Conservation (phyloP, 2,797 vertebrate genomes). For the Myripristis murdjan region DNA sequence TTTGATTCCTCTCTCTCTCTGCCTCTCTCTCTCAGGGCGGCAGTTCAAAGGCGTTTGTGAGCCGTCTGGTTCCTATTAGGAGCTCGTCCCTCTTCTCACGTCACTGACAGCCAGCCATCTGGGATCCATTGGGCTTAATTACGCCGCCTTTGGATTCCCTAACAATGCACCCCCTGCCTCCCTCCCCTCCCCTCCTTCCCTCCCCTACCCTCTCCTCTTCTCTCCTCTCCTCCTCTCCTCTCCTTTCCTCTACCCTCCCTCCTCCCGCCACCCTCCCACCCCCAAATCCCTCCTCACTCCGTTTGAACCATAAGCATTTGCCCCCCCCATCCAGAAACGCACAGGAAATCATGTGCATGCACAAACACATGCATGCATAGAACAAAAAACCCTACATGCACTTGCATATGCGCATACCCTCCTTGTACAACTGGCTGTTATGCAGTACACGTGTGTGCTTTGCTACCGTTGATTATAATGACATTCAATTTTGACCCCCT, state of each 20-base stretch:
- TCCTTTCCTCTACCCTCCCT: no score
- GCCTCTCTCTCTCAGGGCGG: slow-evolving; percentile 71
- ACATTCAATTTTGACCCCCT: slow-evolving; percentile 51
- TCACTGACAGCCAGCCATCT: slow-evolving; percentile 88
- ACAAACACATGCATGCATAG: slow-evolving; percentile 19
- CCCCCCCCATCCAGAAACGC: slow-evolving; percentile 56
- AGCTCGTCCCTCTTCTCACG: slow-evolving; percentile 88
- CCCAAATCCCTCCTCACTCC: slow-evolving; percentile 64
- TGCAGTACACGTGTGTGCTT: not conserved
- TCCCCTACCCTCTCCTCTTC: slow-evolving; percentile 37
- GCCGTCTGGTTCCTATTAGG: slow-evolving; percentile 86
- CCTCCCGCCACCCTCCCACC: no score
- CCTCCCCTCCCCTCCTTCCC: slow-evolving; percentile 51
- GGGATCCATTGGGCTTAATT: slow-evolving; percentile 88
- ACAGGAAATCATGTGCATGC: slow-evolving; percentile 46
- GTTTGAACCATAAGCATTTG: slow-evolving; percentile 30
- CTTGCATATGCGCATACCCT: not conserved
- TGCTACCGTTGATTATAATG: slow-evolving; percentile 62
- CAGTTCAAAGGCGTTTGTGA: slow-evolving; percentile 84
- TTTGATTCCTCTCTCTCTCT: slow-evolving; percentile 70
- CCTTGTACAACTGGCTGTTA: slow-evolving; percentile 27
- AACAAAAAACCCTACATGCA: slow-evolving; percentile 11
- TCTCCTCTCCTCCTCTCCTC: no score
- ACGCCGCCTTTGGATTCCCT: slow-evolving; percentile 86
- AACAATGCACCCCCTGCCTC: slow-evolving; percentile 83